phyloP scores from a whole-genome alignment of 2,888 invertebrate species.

The Patella ulyssiponensis region DNA sequence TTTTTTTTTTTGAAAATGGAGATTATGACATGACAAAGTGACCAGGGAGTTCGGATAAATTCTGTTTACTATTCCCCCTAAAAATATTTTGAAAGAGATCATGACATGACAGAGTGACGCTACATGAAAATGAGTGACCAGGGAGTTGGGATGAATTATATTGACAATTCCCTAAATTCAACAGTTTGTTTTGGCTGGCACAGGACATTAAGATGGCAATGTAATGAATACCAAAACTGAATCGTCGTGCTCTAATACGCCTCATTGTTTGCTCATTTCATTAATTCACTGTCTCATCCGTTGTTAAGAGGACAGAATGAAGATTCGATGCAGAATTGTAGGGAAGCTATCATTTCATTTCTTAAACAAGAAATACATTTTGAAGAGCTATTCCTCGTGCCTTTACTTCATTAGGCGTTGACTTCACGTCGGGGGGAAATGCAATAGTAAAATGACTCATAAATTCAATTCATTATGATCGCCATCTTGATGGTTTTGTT shows the following conservation, averaged over 20 bases:
- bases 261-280: conserved; percentile 1
- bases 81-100: too few relatives aligned
- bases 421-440: background rate
- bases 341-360: conserved; percentile 6
- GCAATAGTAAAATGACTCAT: background rate
- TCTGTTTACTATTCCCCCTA: too few relatives aligned
- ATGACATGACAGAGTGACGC: too few relatives aligned
- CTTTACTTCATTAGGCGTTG: conserved; percentile 1
- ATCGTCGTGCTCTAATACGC: background rate
- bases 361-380: conserved; percentile 9
- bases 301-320: background rate
- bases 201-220: background rate
- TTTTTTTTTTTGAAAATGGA: too few relatives aligned
- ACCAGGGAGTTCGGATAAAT: too few relatives aligned
- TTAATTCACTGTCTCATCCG: background rate
- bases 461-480: conserved; percentile 9
- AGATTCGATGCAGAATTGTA: background rate
- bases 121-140: too few relatives aligned
- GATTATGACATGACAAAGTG: too few relatives aligned
- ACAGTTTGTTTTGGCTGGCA: conserved; percentile 7
- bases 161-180: conserved; percentile 6
- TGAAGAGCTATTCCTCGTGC: background rate
- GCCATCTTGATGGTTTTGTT: too few relatives aligned
- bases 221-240: background rate
- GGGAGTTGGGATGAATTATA: background rate